A percentile compares a stretch with the other conserved stretches of the same genome.
These are phyloP conservation scores for Dysmachus trigonus DNA, from an alignment of 2,888 invertebrate genomes.

Conservation along the genomic window DNA sequence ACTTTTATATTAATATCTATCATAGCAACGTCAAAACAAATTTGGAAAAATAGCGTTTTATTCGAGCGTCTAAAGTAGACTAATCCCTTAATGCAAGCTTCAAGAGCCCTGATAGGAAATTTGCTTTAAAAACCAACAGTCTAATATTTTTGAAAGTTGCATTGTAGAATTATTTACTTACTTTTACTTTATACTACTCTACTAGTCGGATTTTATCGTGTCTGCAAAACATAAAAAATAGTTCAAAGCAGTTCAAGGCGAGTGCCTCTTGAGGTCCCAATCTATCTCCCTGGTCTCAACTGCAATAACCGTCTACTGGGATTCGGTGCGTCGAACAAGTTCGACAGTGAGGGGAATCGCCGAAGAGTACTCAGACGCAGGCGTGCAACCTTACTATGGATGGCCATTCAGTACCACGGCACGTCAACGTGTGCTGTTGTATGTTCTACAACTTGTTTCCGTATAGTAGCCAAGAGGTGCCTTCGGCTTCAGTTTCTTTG, in stretches of 20 bases:
- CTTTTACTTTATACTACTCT: neutral
- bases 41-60: too few relatives aligned
- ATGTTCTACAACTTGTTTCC: conserved; percentile 30
- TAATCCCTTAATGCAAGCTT: neutral
- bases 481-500: conserved; percentile 40
- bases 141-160: neutral
- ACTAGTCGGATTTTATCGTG: neutral
- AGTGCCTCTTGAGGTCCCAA: neutral
- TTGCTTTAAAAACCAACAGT: neutral
- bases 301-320: neutral
- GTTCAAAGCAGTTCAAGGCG: neutral
- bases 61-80: too few relatives aligned
- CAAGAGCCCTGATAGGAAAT: neutral
- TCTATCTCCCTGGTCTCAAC: too few relatives aligned
- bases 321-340: neutral
- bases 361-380: neutral
- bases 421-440: neutral
- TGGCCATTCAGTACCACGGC: conserved; percentile 27
- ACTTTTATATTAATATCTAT: too few relatives aligned
- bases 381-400: conserved; percentile 25
- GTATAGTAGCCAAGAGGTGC: conserved; percentile 12
- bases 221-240: neutral
- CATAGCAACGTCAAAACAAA: too few relatives aligned
- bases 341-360: neutral
- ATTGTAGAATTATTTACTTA: neutral